phyloP scores from a whole-genome alignment of 2,113 vertebrate genomes.

The Pangasianodon hypophthalmus region DNA sequence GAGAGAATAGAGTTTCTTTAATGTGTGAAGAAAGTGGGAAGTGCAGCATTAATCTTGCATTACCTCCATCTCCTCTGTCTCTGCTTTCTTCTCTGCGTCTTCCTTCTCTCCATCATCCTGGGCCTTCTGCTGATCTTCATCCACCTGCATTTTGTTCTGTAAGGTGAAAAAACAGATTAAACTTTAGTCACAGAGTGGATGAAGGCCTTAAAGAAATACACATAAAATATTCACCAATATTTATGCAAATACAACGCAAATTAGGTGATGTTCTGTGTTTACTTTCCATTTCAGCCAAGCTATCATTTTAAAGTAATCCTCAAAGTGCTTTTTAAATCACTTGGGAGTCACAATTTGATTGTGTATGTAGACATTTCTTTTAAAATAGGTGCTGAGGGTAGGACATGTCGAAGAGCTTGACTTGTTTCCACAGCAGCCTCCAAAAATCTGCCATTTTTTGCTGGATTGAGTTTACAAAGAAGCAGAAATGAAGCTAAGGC shows the following conservation, averaged over 20 bases:
- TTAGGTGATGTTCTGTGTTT: no score
- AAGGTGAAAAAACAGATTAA: not conserved
- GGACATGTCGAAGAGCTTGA: not conserved
- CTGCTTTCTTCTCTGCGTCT: slow-evolving; percentile 81
- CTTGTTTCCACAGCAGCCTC: not conserved
- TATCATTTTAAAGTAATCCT: not conserved
- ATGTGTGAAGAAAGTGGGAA: not conserved
- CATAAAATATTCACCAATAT: not conserved
- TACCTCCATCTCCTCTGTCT: slow-evolving; percentile 96
- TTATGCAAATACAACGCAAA: not conserved
- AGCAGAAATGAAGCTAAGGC: not conserved
- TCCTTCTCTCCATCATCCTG: slow-evolving; percentile 78
- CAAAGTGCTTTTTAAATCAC: no score
- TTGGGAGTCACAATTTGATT: no score
- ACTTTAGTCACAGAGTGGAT: not conserved
- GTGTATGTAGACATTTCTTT: not conserved
- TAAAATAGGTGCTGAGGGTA: not conserved
- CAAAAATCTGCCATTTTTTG: no score
- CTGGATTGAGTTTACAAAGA: not conserved
- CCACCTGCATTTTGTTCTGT: slow-evolving; percentile 92
- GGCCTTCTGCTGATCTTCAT: slow-evolving; percentile 84
- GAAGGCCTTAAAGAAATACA: not conserved
- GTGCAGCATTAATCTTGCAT: not conserved
- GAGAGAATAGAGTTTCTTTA: not conserved
- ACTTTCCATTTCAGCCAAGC: not conserved